Percentiles rank a stretch among this genome's conserved stretches.
Conservation (phyloP, 2,888 invertebrate genomes). For the Poecilobothrus nobilitatus region DNA sequence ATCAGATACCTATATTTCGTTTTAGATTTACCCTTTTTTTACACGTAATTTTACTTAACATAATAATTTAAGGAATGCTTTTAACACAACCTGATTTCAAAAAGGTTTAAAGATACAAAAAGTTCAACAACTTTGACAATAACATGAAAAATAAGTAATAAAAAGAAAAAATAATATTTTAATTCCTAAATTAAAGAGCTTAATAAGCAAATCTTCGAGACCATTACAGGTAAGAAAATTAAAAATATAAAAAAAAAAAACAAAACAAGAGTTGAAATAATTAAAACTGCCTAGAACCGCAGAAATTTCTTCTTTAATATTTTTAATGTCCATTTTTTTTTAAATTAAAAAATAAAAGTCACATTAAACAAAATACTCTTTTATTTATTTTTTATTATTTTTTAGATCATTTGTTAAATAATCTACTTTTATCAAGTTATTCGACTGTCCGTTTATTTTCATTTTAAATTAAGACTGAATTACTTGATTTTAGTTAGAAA, state of each 20-base stretch:
- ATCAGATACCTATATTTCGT: no score
- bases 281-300: slow-evolving; percentile 3
- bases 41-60: no score
- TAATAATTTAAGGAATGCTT: no score
- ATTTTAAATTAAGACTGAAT: no score
- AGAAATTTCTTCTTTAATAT: neutral
- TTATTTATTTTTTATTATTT: neutral
- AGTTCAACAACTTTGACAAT: no score
- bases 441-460: no score
- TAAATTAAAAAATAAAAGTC: neutral
- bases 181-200: neutral
- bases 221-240: neutral
- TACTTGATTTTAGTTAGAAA: no score
- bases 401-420: no score
- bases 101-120: neutral
- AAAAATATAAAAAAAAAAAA: neutral
- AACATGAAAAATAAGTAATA: neutral
- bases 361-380: neutral
- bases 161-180: neutral
- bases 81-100: no score
- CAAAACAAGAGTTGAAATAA: neutral
- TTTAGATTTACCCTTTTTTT: no score
- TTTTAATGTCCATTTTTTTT: neutral
- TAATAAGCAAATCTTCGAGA: neutral
- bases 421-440: no score